phyloP scores from a whole-genome alignment of 2,888 invertebrate species.

The Dilophus febrilis region DNA sequence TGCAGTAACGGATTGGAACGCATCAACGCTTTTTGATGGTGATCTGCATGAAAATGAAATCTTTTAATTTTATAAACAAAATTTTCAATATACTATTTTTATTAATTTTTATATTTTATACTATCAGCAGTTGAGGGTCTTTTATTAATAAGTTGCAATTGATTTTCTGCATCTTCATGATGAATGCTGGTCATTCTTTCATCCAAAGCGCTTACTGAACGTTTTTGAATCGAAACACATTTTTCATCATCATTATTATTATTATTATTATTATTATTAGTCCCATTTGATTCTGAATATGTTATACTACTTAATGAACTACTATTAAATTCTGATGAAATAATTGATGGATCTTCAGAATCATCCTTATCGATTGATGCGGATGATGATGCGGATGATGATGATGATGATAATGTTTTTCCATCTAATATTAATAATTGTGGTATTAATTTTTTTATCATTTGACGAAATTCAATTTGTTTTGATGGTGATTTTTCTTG shows the following conservation, averaged over 20 bases:
- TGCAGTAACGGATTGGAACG: background rate
- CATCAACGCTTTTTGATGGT: background rate
- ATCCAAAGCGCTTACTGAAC: background rate
- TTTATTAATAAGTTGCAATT: background rate
- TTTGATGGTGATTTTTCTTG: too few relatives aligned
- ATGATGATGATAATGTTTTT: background rate
- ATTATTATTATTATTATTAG: too few relatives aligned
- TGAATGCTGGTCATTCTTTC: background rate
- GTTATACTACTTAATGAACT: conserved; percentile 2
- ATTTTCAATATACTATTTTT: background rate
- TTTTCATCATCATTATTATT: too few relatives aligned
- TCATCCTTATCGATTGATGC: too few relatives aligned
- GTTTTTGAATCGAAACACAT: background rate
- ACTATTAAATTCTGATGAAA: conserved; percentile 4
- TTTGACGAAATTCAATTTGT: conserved; percentile 22
- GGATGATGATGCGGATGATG: too few relatives aligned
- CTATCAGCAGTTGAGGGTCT: conserved; percentile 6
- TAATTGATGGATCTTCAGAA: too few relatives aligned
- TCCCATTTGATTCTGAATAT: background rate
- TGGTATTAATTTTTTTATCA: conserved; percentile 25
- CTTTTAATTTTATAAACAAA: background rate
- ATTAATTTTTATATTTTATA: background rate
- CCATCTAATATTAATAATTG: conserved; percentile 29
- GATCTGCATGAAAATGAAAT: too few relatives aligned
- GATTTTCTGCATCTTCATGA: background rate